Evolutionary conservation across 2,797 vertebrate genomes (phyloP), one percentile per base, ranked within the genome.

Genomic region (Euthynnus affinis): DNA sequence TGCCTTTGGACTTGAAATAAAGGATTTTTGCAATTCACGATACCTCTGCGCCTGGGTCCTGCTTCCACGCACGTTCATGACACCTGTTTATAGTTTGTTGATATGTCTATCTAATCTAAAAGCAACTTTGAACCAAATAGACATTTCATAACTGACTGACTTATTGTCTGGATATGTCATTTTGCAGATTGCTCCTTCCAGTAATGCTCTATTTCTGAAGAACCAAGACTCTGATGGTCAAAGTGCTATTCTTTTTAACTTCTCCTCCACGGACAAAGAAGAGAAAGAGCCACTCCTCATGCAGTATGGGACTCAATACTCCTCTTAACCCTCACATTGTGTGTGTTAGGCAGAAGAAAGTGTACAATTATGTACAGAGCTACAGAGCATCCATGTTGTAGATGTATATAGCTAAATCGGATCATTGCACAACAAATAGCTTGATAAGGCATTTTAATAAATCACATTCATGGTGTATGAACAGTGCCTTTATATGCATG

Each of bases 191-290:
- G 40, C 74, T 7, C 20, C 23, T 5, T 89, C 88, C 73, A 74
- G 71, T 57, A 92, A 92, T 1, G 87, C 89, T 1, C 2, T 87
- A 2, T 94, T 92, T 76, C 46, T 89, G 82, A 92, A 90, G 76
- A 78, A 71, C 69, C 72, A 58, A 6, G 81, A 85, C 4, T 42
- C 68, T 3, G 84, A 81, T 2, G 56, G 25, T 23, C 86, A 78
- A 7, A 87, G 76, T 71, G 3, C 9, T 1, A 81, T 93, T 27
- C 25, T 63, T 13, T 82, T 92, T 0, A 85, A 85, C 46, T 64
- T 88, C 46, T 32, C 82, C 22, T 57, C n/a, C 0, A 2, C 34
- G 15, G 73, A 76, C 58, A 77, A 9, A 52, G 89, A 75, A 57
- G 91, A 94, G 82, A 91, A 79, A 32, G 71, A 80, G 61, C 89